Percentiles rank a stretch among this genome's conserved stretches.
Evolutionary conservation across 2,797 vertebrate genomes (phyloP).

Genomic region (Alfaro cultratus): DNA sequence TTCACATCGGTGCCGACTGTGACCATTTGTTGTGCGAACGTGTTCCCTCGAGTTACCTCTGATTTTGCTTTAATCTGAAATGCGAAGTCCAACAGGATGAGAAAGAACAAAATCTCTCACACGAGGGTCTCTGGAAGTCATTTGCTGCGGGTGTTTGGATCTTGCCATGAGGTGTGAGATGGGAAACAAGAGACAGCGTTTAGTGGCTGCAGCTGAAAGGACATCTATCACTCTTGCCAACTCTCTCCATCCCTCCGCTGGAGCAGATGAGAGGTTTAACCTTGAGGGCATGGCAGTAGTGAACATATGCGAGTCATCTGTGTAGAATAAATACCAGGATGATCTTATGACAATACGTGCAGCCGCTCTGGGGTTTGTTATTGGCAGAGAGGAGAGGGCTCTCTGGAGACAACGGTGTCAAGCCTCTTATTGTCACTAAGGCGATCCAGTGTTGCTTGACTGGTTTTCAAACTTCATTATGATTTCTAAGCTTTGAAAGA

Average conservation of each 20-base stretch:
- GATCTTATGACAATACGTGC: constrained; percentile 68
- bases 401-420: constrained; percentile 51
- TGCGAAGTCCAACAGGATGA: constrained; percentile 63
- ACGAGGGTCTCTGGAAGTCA: constrained; percentile 69
- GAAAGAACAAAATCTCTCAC: constrained; percentile 22
- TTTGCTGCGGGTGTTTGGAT: constrained; percentile 58
- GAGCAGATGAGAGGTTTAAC: constrained; percentile 60
- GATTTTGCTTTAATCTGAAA: constrained; percentile 68
- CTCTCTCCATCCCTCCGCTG: constrained; percentile 37
- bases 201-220: constrained; percentile 56
- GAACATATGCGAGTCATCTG: constrained; percentile 80
- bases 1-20: constrained; percentile 66
- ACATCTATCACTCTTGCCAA: constrained; percentile 64
- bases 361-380: constrained; percentile 69
- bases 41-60: constrained; percentile 63
- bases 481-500: constrained; percentile 8
- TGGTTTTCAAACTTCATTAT: constrained; percentile 32
- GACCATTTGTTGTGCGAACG: constrained; percentile 65
- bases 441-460: constrained; percentile 35
- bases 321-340: constrained; percentile 76
- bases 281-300: constrained; percentile 61
- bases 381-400: constrained; percentile 52
- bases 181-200: constrained; percentile 56
- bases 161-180: constrained; percentile 57
- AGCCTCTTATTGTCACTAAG: constrained; percentile 44